These are phyloP conservation scores for Dufourea novaeangliae DNA, from an alignment of 1,140 invertebrate species.

Conservation along the genomic window DNA sequence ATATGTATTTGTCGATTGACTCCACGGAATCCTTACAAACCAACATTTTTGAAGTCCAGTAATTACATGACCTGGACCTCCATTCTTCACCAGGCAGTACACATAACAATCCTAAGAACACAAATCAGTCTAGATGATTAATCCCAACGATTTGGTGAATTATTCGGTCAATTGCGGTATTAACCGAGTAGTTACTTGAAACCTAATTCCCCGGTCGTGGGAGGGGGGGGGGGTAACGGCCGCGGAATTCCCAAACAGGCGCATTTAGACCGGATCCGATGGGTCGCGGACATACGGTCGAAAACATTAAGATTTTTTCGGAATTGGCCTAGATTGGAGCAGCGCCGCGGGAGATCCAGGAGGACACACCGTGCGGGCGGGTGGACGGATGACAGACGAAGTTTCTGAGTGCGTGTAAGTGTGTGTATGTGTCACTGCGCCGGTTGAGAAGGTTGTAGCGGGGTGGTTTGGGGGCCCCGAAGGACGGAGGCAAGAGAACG, in stretches of 20 bases:
- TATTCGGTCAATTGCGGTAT: slow-evolving; percentile 11
- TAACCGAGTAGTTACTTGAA: slow-evolving; percentile 14
- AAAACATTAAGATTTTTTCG: slow-evolving; percentile 60
- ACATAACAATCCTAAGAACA: not conserved
- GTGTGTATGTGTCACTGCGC: slow-evolving; percentile 62
- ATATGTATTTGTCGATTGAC: no score
- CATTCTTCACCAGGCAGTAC: no score
- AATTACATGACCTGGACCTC: no score
- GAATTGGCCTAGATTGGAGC: slow-evolving; percentile 70
- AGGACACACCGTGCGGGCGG: slow-evolving; percentile 50
- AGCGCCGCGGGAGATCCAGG: slow-evolving; percentile 63
- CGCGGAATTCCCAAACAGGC: slow-evolving; percentile 2
- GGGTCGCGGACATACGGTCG: not conserved
- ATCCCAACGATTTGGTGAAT: slow-evolving; percentile 19
- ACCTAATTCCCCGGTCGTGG: slow-evolving; percentile 17
- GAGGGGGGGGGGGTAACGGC: not conserved
- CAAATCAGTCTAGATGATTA: not conserved
- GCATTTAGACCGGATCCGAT: slow-evolving; percentile 8
- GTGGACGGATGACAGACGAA: slow-evolving; percentile 21
- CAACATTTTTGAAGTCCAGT: no score
- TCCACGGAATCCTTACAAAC: no score
- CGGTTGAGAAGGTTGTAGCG: slow-evolving; percentile 66
- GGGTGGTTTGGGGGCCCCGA: slow-evolving; percentile 54
- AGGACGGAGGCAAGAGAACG: slow-evolving; percentile 59
- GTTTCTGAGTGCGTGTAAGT: slow-evolving; percentile 53